These are phyloP conservation scores for Dromaius novaehollandiae DNA, from an alignment of 2,113 vertebrate species.

Conservation along the genomic window DNA sequence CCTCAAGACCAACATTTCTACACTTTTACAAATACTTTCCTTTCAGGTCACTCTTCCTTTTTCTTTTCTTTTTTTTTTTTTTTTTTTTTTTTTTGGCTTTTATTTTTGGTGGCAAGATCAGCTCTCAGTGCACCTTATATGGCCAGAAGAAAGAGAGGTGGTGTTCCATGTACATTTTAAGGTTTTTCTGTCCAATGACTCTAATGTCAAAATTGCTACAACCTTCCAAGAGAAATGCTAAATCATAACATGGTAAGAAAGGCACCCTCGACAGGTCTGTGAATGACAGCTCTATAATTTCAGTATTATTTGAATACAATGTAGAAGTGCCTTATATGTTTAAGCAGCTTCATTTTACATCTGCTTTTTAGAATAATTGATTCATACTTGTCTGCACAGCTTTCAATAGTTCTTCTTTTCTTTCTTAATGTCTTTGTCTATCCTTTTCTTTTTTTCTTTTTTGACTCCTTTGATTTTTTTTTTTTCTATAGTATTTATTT, in stretches of 20 bases:
- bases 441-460: neutral
- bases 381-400: slow-evolving; percentile 63
- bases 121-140: neutral
- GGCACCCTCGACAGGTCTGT: slow-evolving; percentile 46
- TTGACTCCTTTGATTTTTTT: neutral
- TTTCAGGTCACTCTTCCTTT: neutral
- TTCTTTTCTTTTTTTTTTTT: neutral
- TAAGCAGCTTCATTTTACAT: slow-evolving; percentile 65
- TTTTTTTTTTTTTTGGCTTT: neutral
- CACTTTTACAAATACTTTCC: slow-evolving; percentile 5
- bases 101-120: neutral
- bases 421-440: slow-evolving; percentile 41
- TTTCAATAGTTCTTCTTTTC: slow-evolving; percentile 61
- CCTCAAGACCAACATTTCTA: slow-evolving; percentile 9
- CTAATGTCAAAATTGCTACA: slow-evolving; percentile 46
- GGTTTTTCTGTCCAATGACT: slow-evolving; percentile 57
- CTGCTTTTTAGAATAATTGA: slow-evolving; percentile 69
- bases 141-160: neutral
- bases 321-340: slow-evolving; percentile 66
- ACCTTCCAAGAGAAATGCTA: slow-evolving; percentile 31
- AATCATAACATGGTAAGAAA: slow-evolving; percentile 50
- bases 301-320: slow-evolving; percentile 69
- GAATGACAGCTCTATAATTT: slow-evolving; percentile 70
- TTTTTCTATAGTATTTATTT: neutral
- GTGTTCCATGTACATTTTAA: neutral